These are phyloP conservation scores for Microhierax caerulescens DNA, from an alignment of 2,797 vertebrate genomes.

Conservation along the genomic window DNA sequence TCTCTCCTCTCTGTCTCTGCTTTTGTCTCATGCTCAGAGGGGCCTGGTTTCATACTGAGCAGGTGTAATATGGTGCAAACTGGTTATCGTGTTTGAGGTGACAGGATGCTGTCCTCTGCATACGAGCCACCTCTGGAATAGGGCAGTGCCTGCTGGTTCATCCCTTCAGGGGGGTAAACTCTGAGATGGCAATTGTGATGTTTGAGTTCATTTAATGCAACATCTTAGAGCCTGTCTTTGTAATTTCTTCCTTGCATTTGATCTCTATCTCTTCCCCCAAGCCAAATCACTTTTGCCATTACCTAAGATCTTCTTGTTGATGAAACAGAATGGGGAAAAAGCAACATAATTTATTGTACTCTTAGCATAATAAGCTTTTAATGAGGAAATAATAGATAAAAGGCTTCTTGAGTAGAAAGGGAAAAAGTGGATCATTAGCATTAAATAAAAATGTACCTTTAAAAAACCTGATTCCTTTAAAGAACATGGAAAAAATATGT, in stretches of 20 bases:
- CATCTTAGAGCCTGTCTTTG: neutral
- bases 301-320: neutral
- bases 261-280: neutral
- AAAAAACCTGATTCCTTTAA: neutral
- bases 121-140: neutral
- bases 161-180: neutral
- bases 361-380: neutral
- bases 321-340: neutral
- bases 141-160: neutral
- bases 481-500: neutral
- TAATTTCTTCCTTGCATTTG: neutral
- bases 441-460: neutral
- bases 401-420: neutral
- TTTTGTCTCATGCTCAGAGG: neutral
- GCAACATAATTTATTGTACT: neutral
- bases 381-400: neutral
- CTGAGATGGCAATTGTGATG: neutral
- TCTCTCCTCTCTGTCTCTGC: neutral
- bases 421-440: neutral
- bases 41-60: rapidly evolving
- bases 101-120: neutral
- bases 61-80: neutral
- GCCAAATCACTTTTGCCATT: neutral
- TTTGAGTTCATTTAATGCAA: neutral
- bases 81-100: rapidly evolving